Evolutionary conservation across 2,888 invertebrate species (phyloP).

Genomic region (Nomada ruficornis): DNA sequence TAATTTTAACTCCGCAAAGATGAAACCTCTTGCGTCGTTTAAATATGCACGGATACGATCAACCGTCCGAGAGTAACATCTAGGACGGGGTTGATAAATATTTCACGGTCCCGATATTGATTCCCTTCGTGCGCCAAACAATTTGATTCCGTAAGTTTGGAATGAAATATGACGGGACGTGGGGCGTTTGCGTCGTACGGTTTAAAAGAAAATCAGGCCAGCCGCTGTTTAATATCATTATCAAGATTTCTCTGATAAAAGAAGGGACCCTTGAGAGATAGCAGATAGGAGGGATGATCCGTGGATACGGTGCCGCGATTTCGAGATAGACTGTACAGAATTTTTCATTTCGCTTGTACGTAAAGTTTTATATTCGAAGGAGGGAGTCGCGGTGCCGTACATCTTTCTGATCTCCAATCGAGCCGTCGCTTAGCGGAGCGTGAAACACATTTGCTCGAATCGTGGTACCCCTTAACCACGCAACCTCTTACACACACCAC

Average conservation of each 20-base stretch:
- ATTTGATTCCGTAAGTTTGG: too few species aligned
- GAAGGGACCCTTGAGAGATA: neutral
- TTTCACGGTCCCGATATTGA: neutral
- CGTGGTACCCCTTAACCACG: conserved; percentile 75
- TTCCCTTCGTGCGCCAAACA: too few species aligned
- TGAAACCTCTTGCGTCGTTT: too few species aligned
- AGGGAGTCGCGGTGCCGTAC: conserved; percentile 72
- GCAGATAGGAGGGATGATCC: neutral
- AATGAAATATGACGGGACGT: too few species aligned
- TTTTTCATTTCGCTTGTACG: conserved; percentile 74
- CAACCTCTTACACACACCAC: conserved; percentile 68
- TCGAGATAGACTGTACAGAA: conserved; percentile 51
- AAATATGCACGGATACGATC: too few species aligned
- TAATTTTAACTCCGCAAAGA: too few species aligned
- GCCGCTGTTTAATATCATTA: conserved; percentile 4
- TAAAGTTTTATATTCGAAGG: conserved; percentile 69
- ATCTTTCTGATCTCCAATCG: conserved; percentile 82
- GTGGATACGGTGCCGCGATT: conserved; percentile 4
- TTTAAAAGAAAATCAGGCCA: too few species aligned
- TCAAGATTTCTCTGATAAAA: neutral
- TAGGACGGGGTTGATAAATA: neutral
- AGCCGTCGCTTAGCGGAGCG: conserved; percentile 83
- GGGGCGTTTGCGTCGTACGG: too few species aligned
- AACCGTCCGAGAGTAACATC: too few species aligned
- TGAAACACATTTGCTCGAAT: conserved; percentile 83